These are phyloP conservation scores for Tetramorium alpestre DNA, from an alignment of 1,140 invertebrate genomes.

Conservation along the genomic window DNA sequence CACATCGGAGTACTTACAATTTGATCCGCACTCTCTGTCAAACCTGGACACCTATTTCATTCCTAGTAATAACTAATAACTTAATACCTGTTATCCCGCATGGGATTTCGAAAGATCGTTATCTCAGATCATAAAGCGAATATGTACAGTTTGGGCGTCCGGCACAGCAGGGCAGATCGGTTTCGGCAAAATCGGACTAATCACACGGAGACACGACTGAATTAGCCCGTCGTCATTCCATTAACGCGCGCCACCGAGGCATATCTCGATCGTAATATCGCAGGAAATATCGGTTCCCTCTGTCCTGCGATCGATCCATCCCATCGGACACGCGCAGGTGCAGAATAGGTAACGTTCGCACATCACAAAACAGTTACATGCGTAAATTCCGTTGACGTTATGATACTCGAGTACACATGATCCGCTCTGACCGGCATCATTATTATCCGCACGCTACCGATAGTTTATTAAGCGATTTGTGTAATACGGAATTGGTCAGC, in stretches of 20 bases:
- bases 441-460: slow-evolving; percentile 25
- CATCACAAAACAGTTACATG: slow-evolving; percentile 35
- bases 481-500: neutral
- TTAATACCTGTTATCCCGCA: slow-evolving; percentile 17
- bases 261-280: slow-evolving; percentile 54
- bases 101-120: slow-evolving; percentile 40
- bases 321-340: slow-evolving; percentile 35
- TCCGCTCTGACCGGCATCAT: slow-evolving; percentile 42
- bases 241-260: slow-evolving; percentile 43
- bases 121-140: slow-evolving; percentile 41
- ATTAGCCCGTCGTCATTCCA: slow-evolving; percentile 45
- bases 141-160: slow-evolving; percentile 6
- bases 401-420: slow-evolving; percentile 50
- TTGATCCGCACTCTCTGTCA: neutral
- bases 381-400: slow-evolving; percentile 51
- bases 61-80: slow-evolving; percentile 30
- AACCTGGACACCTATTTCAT: slow-evolving; percentile 5
- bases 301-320: slow-evolving; percentile 30
- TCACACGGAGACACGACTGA: slow-evolving; percentile 44
- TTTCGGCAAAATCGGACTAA: slow-evolving; percentile 51
- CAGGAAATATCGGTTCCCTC: slow-evolving; percentile 44
- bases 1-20: neutral
- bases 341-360: slow-evolving; percentile 23
- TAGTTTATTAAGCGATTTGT: slow-evolving; percentile 34
- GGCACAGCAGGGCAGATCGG: slow-evolving; percentile 10